These are phyloP conservation scores for Serripes groenlandicus DNA, from an alignment of 2,888 invertebrate genomes.

Conservation along the genomic window DNA sequence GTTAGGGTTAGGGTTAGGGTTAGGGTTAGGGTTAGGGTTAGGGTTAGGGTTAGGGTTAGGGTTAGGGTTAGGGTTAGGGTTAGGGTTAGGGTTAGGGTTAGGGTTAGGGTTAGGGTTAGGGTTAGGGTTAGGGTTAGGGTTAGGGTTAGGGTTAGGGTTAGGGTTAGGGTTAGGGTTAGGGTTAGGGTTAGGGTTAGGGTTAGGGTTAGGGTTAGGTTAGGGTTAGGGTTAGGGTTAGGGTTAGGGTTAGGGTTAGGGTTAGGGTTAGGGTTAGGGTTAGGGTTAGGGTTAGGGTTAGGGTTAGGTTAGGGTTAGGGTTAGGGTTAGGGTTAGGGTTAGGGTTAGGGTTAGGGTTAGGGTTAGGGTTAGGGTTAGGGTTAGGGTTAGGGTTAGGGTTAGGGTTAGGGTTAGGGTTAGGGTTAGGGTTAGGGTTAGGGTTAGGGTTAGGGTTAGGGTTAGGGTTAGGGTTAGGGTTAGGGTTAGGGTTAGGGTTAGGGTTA, in stretches of 20 bases:
- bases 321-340: constrained; percentile 50
- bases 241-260: constrained; percentile 67
- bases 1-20: constrained; percentile 60
- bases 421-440: constrained; percentile 60
- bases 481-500: constrained; percentile 69
- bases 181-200: constrained; percentile 59
- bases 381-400: constrained; percentile 72
- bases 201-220: constrained; percentile 63
- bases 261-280: constrained; percentile 62
- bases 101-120: constrained; percentile 69
- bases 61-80: no score
- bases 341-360: constrained; percentile 49
- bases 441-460: constrained; percentile 60
- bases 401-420: constrained; percentile 73
- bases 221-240: constrained; percentile 61
- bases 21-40: constrained; percentile 64
- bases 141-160: constrained; percentile 71
- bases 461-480: constrained; percentile 60
- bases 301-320: constrained; percentile 59
- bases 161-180: constrained; percentile 65
- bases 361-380: constrained; percentile 54
- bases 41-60: no score
- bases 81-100: constrained; percentile 69
- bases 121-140: constrained; percentile 68
- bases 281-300: constrained; percentile 67